Conservation (phyloP, 2,113 vertebrate genomes). For the Nipponia nippon region DNA sequence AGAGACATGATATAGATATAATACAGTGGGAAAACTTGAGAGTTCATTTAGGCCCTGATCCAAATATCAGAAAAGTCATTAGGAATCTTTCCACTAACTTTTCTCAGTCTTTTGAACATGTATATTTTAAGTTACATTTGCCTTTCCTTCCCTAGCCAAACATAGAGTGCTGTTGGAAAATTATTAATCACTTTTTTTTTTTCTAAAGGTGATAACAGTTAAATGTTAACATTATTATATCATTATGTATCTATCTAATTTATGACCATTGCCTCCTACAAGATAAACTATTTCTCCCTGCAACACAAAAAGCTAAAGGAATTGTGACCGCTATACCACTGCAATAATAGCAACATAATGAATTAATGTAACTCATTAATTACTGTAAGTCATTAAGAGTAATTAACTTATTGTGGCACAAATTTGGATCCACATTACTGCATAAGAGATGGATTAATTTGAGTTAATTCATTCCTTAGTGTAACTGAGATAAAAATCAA, state of each 20-base stretch:
- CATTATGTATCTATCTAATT: neutral
- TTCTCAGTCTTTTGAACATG: neutral
- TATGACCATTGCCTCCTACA: neutral
- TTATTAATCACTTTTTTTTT: neutral
- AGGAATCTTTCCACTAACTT: neutral
- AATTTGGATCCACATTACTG: neutral
- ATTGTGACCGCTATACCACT: neutral
- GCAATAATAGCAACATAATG: neutral
- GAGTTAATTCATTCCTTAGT: neutral
- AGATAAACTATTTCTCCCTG: neutral
- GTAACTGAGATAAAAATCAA: slow-evolving; percentile 35
- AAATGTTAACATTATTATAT: neutral
- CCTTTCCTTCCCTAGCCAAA: neutral
- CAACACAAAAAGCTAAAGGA: neutral
- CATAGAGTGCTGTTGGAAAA: neutral
- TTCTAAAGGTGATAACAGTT: neutral
- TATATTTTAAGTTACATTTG: neutral
- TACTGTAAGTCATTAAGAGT: neutral
- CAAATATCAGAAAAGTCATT: neutral
- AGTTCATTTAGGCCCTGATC: neutral
- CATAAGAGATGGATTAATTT: neutral
- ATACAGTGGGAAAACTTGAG: neutral
- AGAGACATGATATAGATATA: neutral
- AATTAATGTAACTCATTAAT: neutral
- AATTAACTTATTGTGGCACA: neutral